Base-by-base conservation (phyloP, 2,113 vertebrate genomes). In the Geothlypis trichas region DNA sequence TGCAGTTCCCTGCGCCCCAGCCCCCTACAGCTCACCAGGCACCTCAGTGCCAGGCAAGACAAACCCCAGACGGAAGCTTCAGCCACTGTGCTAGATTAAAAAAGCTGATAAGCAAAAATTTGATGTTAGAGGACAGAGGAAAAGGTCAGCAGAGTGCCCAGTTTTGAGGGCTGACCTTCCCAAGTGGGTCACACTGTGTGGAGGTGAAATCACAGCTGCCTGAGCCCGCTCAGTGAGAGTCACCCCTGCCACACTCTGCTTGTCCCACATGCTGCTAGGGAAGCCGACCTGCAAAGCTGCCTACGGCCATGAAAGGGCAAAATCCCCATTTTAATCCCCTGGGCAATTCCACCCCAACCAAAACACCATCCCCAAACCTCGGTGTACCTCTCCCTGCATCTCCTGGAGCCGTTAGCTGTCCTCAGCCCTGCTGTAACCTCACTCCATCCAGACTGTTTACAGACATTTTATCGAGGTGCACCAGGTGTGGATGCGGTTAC, bases 401-500 rank as follows among this genome's bases (percentile, higher is more conserved):
- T 13, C 75, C 63, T 4, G 74, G 73, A 96, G 93, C 95, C 92
- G 83, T 97, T 96, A 93, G 84, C 27, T 4, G 1, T 87, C 63
- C 65, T 39, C 91, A 78, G 79, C 62, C 79, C 57, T 4, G 3
- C 61, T 7, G 23, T 52, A 90, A 95, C 96, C 96, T 97, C 96
- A 10, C 72, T 66, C 86, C 22, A 26, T 6, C 83, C 95, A 77
- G 97, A 96, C 95, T 97, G 98, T 98, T 97, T 98, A 96, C 96
- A 97, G 94, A 78, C 83, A 93, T 89, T 96, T 88, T 91, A 97
- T 96, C 83, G 97, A 98, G 96, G 96, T 97, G 92, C 89, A 95
- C 98, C 98, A 99, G 98, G 98, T 99, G 99, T 98, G 97, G 96
- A 89, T 98, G 98, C 93, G 98, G 98, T 98, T 98, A 98, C 96